Evolutionary conservation across 2,888 invertebrate species (phyloP).

Genomic region (Lysandra bellargus): DNA sequence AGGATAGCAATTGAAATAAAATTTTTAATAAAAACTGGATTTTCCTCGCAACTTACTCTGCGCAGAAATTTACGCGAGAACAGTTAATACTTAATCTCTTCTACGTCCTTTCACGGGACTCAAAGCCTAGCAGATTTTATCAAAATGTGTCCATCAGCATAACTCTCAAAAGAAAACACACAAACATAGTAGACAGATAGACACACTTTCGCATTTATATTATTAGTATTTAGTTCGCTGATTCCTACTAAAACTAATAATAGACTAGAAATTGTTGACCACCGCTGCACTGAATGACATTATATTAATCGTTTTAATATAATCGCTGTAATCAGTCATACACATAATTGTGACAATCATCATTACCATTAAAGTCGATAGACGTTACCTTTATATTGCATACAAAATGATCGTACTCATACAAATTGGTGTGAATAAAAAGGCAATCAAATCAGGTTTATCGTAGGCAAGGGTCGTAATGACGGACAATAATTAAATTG

Average conservation of each 20-base stretch:
- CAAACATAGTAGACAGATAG: background rate
- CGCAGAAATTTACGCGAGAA: background rate
- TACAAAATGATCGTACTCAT: constrained; percentile 38
- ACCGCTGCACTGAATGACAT: background rate
- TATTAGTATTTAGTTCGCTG: background rate
- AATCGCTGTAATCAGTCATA: background rate
- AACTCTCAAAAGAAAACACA: background rate
- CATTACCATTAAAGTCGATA: constrained; percentile 13
- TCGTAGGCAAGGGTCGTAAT: constrained; percentile 31
- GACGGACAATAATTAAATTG: constrained; percentile 33
- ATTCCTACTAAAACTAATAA: background rate
- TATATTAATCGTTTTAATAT: background rate
- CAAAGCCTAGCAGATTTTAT: background rate
- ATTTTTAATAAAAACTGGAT: background rate
- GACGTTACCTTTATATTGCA: constrained; percentile 29
- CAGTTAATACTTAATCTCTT: background rate
- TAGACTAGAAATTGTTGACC: background rate
- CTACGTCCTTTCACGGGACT: background rate
- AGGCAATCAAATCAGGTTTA: constrained; percentile 35
- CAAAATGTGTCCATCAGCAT: background rate
- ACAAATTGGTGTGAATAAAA: constrained; percentile 39
- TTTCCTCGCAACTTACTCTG: background rate
- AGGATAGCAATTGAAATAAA: background rate
- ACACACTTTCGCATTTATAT: background rate
- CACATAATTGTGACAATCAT: background rate